Conservation (phyloP, 2,113 vertebrate species). For the Geococcyx californianus region DNA sequence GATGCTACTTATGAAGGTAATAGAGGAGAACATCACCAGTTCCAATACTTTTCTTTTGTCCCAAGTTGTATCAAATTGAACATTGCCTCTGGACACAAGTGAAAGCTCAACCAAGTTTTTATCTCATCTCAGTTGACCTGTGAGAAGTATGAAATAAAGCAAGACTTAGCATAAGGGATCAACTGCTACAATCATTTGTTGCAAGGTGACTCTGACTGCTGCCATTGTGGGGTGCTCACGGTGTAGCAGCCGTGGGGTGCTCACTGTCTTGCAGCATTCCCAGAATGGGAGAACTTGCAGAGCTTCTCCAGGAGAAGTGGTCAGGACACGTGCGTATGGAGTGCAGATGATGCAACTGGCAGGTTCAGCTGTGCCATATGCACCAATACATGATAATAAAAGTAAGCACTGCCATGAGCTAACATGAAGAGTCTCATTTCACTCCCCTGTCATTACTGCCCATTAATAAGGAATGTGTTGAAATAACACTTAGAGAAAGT, state of each 20-base stretch:
- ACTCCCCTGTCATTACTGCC: not conserved
- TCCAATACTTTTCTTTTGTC: not conserved
- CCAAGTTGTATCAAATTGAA: not conserved
- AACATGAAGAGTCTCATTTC: not conserved
- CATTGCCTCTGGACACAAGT: not conserved
- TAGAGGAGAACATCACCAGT: not conserved
- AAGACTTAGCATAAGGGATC: not conserved
- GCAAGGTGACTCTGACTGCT: not conserved
- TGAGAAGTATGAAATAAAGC: not conserved
- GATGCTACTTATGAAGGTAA: not conserved
- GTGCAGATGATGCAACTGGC: not conserved
- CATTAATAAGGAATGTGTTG: not conserved
- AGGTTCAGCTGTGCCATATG: not conserved
- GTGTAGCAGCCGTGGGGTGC: not conserved
- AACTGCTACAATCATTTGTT: not conserved
- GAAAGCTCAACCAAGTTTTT: not conserved
- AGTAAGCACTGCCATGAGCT: not conserved
- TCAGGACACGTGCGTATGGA: not conserved
- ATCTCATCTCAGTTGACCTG: not conserved
- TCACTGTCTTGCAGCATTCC: not conserved
- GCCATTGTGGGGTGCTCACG: rapidly evolving
- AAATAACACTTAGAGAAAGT: not conserved
- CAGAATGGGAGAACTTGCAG: not conserved
- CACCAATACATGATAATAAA: rapidly evolving
- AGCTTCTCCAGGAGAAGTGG: not conserved